Conservation (phyloP, 2,888 invertebrate genomes). For the Eutolmus rufibarbis region DNA sequence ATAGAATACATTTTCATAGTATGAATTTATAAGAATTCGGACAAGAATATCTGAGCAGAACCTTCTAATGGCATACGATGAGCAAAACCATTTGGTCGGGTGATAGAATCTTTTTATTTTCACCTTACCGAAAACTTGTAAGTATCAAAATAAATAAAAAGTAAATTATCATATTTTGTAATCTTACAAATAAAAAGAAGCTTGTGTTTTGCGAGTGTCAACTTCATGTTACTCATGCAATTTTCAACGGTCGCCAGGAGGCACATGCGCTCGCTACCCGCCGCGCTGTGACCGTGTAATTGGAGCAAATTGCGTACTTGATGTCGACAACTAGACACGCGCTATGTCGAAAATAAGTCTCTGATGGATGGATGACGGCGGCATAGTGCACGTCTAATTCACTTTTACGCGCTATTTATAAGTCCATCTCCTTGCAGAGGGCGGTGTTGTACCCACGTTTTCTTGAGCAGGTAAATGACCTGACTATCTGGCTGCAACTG, state of each 20-base stretch:
- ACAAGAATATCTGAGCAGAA: neutral
- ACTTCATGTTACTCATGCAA: neutral
- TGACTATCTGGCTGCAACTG: neutral
- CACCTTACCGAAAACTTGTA: no score
- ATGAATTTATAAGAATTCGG: neutral
- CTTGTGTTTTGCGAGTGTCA: neutral
- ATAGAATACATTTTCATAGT: neutral
- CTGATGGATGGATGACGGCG: conserved; percentile 5
- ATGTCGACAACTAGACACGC: conserved; percentile 17
- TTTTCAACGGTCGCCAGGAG: neutral
- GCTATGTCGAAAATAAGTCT: conserved; percentile 7
- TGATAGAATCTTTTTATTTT: no score
- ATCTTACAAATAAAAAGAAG: neutral
- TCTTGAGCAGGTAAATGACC: neutral
- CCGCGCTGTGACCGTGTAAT: neutral
- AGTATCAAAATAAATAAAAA: no score
- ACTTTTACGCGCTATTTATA: neutral
- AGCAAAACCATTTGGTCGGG: no score
- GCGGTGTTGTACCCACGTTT: neutral
- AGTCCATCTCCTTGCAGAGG: neutral
- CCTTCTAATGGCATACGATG: neutral
- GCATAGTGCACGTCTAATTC: neutral
- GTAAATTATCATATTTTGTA: neutral
- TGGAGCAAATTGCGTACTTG: conserved; percentile 6
- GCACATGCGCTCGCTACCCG: neutral